Evolutionary conservation across 1,140 invertebrate species (phyloP), one percentile per base, ranked within the genome.

Genomic region (Nylanderia fulva): DNA sequence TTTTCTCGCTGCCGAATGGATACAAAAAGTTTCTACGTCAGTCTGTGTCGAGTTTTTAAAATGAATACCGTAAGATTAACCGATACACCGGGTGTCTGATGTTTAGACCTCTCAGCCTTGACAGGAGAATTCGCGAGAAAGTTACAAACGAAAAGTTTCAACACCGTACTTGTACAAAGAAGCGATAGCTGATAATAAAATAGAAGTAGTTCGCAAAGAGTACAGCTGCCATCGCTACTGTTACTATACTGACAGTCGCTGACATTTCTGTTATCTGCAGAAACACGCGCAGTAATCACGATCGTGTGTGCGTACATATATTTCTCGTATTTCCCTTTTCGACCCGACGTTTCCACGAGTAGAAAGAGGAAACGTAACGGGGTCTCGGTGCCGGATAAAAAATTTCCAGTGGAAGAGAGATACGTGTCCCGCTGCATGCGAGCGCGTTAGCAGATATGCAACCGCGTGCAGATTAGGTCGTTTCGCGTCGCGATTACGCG

Each of bases 381-480:
- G 45, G 42, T 58, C 63, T 48, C 33, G 11, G 18, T 24, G 56
- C n/a, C 56, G 29, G 27, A 68, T 45, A 56, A 56, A 58, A 56
- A 63, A 77, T 83, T 52, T 84, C 24, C 84, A 72, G 33, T 42
- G 58, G 33, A 21, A 63, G n/a, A 63, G n/a, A 85, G 85, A 77
- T 75, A 86, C 69, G 69, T 77, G 83, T 63, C 45, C 45, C 33
- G 4, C 13, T 36, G 61, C 36, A 54, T 45, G 45, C 45, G 45
- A 4, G 45, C 42, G 11, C 42, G 29, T 24, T 24, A n/a, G 33
- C n/a, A 45, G 27, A 71, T 66, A 83, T 56, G 85, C 56, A 82
- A 60, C 82, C 60, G 66, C 3, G 88, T 74, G 88, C 58, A 76
- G 89, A 90, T 90, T 87, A 89, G 89, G 68, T 63, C 72, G 83